These are phyloP conservation scores for Acrobasis suavella DNA, from an alignment of 2,888 invertebrate species.

Conservation along the genomic window DNA sequence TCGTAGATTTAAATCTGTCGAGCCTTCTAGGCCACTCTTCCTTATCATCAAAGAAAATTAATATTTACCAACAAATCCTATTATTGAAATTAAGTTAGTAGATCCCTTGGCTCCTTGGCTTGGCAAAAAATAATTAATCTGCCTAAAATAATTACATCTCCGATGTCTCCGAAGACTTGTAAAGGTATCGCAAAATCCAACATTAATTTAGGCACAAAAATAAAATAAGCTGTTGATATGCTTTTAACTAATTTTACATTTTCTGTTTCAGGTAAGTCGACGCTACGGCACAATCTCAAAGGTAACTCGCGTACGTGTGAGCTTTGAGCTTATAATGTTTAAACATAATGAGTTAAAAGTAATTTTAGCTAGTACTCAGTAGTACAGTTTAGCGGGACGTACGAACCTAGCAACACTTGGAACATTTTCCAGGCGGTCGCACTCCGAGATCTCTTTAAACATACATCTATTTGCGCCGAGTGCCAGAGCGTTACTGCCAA, in stretches of 20 bases:
- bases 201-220: too few relatives aligned
- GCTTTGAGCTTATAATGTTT: not conserved
- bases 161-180: slow-evolving; percentile 11
- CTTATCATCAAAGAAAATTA: slow-evolving; percentile 39
- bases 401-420: slow-evolving; percentile 27
- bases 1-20: slow-evolving; percentile 57
- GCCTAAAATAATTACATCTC: slow-evolving; percentile 32
- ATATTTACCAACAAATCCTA: slow-evolving; percentile 45
- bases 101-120: slow-evolving; percentile 32
- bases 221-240: slow-evolving; percentile 15
- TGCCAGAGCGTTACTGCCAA: slow-evolving; percentile 42
- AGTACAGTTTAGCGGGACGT: slow-evolving; percentile 24
- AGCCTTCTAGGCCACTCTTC: slow-evolving; percentile 42
- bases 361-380: slow-evolving; percentile 18
- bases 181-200: too few relatives aligned
- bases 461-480: slow-evolving; percentile 43
- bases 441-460: slow-evolving; percentile 48
- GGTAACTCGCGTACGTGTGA: slow-evolving; percentile 13
- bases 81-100: slow-evolving; percentile 42
- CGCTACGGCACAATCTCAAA: slow-evolving; percentile 18
- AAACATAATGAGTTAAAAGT: slow-evolving; percentile 4
- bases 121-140: slow-evolving; percentile 44
- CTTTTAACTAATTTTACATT: slow-evolving; percentile 19
- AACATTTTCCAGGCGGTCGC: slow-evolving; percentile 37
- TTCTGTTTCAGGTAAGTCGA: slow-evolving; percentile 29